phyloP scores from a whole-genome alignment of 2,113 vertebrate genomes.

The Pterocles orientalis region DNA sequence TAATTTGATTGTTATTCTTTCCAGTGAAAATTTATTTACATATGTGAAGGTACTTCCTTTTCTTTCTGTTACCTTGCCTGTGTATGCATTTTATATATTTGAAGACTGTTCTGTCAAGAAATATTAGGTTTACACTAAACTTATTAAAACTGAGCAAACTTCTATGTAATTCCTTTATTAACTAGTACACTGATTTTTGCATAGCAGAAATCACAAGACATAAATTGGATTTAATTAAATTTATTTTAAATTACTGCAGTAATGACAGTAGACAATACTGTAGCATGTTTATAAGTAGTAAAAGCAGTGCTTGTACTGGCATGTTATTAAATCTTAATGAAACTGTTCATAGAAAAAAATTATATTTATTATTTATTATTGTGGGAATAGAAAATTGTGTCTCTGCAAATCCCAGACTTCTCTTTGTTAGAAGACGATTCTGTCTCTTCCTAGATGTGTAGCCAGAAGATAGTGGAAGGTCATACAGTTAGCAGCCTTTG shows the following conservation, averaged over 20 bases:
- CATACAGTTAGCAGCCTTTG: slow-evolving; percentile 22
- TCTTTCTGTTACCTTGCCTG: neutral
- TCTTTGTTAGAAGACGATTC: slow-evolving; percentile 1
- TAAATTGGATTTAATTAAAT: slow-evolving; percentile 72
- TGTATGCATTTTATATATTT: slow-evolving; percentile 32
- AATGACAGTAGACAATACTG: slow-evolving; percentile 29
- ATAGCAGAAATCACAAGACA: slow-evolving; percentile 49
- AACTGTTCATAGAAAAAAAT: slow-evolving; percentile 27
- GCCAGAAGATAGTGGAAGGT: slow-evolving; percentile 65
- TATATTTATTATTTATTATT: slow-evolving; percentile 52
- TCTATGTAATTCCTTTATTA: slow-evolving; percentile 54
- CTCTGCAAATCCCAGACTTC: neutral
- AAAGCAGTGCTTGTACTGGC: slow-evolving; percentile 48
- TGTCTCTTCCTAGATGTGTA: slow-evolving; percentile 65
- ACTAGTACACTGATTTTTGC: slow-evolving; percentile 41
- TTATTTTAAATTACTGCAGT: slow-evolving; percentile 66
- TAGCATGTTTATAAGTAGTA: slow-evolving; percentile 12
- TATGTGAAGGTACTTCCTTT: neutral
- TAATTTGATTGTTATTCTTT: neutral
- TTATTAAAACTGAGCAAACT: slow-evolving; percentile 62
- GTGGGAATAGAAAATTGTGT: neutral
- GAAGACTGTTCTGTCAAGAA: slow-evolving; percentile 54
- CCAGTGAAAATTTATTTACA: neutral
- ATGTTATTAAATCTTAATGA: slow-evolving; percentile 70
- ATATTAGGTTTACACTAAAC: slow-evolving; percentile 25